Evolutionary conservation across 2,888 invertebrate species (phyloP).

Genomic region (Acleris emargana): DNA sequence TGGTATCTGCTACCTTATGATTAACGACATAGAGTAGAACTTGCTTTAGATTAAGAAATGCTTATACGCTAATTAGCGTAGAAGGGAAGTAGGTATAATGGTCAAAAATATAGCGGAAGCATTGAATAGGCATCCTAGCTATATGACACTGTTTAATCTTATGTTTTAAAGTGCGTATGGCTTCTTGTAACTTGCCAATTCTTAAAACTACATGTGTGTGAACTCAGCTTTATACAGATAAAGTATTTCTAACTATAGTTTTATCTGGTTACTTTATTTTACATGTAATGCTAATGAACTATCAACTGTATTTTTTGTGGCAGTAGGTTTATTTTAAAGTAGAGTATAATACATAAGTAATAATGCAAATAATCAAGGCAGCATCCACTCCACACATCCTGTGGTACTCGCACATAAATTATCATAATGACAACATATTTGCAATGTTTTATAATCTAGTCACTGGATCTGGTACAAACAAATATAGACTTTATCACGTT

Average conservation of each 20-base stretch:
- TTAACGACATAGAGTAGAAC: too few relatives aligned
- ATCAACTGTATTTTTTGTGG: constrained; percentile 35
- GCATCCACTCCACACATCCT: constrained; percentile 49
- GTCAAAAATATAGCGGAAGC: too few relatives aligned
- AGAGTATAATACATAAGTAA: constrained; percentile 27
- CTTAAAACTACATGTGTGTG: constrained; percentile 2
- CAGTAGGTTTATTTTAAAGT: constrained; percentile 24
- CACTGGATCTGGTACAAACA: background rate
- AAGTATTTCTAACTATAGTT: constrained; percentile 15
- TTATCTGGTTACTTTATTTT: background rate
- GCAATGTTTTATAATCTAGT: constrained; percentile 33
- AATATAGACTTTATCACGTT: constrained; percentile 11
- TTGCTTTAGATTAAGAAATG: too few relatives aligned
- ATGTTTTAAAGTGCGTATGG: too few relatives aligned
- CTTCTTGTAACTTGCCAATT: too few relatives aligned
- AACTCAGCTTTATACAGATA: constrained; percentile 1
- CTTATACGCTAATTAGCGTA: too few relatives aligned
- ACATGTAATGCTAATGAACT: background rate
- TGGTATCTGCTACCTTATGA: too few relatives aligned
- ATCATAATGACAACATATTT: constrained; percentile 64
- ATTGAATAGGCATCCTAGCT: too few relatives aligned
- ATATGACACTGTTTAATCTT: too few relatives aligned
- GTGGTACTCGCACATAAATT: constrained; percentile 59
- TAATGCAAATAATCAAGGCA: constrained; percentile 47
- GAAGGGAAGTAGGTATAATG: too few relatives aligned